phyloP scores from a whole-genome alignment of 2,113 vertebrate species.

The Phoxinus phoxinus region DNA sequence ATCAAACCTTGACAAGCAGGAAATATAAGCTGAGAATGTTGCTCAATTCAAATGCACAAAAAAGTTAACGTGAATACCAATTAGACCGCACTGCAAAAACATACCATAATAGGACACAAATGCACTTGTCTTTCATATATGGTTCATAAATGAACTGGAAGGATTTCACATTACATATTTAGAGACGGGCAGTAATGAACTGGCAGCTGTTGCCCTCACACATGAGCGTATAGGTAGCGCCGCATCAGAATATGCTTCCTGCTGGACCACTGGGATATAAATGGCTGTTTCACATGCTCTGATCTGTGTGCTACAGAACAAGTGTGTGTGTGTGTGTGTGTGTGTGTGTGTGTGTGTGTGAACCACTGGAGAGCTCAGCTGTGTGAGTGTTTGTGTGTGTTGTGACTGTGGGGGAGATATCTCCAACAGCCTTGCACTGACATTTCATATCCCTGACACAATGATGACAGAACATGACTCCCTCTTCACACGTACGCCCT shows the following conservation, averaged over 20 bases:
- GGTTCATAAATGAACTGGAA: slow-evolving; percentile 3
- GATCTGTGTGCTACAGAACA: background rate
- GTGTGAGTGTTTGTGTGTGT: slow-evolving; percentile 42
- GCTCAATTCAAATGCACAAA: background rate
- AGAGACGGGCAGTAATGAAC: background rate
- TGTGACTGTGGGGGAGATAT: slow-evolving; percentile 41
- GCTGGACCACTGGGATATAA: slow-evolving; percentile 24
- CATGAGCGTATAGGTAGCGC: background rate
- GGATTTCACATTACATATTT: background rate
- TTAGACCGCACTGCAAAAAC: background rate
- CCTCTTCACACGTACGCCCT: slow-evolving; percentile 41
- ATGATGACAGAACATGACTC: slow-evolving; percentile 42
- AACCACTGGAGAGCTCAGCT: slow-evolving; percentile 28
- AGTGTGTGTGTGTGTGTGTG: background rate
- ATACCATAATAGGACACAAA: background rate
- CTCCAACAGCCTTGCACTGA: slow-evolving; percentile 48
- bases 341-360: slow-evolving; percentile 29
- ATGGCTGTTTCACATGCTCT: slow-evolving; percentile 26
- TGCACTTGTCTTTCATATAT: background rate
- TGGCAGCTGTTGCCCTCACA: background rate
- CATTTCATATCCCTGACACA: slow-evolving; percentile 41
- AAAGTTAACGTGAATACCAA: background rate
- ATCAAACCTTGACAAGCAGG: background rate
- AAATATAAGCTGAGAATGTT: background rate
- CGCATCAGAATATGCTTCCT: slow-evolving; percentile 29